A percentile compares a stretch with the other conserved stretches of the same genome.
Conservation (phyloP, 2,113 vertebrate species). For the Pachypanchax playfairii region DNA sequence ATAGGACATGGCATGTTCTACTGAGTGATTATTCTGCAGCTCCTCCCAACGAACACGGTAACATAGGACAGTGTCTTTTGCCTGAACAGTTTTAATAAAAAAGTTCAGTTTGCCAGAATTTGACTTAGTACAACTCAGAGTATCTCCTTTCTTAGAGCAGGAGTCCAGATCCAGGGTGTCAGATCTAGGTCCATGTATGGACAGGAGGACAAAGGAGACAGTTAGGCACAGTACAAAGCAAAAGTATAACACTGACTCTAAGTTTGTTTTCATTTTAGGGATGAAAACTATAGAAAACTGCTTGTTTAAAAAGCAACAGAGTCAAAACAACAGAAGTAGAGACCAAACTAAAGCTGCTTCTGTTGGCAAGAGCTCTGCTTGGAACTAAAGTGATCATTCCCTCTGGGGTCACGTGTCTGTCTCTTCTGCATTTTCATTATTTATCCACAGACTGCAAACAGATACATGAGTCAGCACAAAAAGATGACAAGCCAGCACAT, state of each 20-base stretch:
- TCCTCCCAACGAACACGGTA: conserved; percentile 96
- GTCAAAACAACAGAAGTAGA: too few species aligned
- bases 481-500: conserved; percentile 16
- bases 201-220: conserved; percentile 5
- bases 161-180: conserved; percentile 89
- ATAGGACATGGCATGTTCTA: conserved; percentile 92
- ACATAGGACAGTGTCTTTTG: conserved; percentile 92
- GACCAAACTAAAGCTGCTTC: conserved; percentile 5
- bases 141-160: conserved; percentile 84
- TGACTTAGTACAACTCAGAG: conserved; percentile 85
- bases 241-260: not conserved
- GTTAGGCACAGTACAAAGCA: not conserved
- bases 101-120: conserved; percentile 86
- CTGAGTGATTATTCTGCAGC: conserved; percentile 67
- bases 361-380: conserved; percentile 22
- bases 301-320: not conserved
- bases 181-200: conserved; percentile 67
- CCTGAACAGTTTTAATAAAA: conserved; percentile 90
- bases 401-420: conserved; percentile 50
- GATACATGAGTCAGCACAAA: conserved; percentile 15
- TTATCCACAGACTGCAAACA: conserved; percentile 18
- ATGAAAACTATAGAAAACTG: not conserved
- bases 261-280: not conserved
- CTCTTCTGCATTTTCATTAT: conserved; percentile 43
- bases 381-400: conserved; percentile 38